Percentiles rank a stretch among this genome's conserved stretches.
Conservation (phyloP, 2,113 vertebrate genomes). For the Tragelaphus buxtoni region DNA sequence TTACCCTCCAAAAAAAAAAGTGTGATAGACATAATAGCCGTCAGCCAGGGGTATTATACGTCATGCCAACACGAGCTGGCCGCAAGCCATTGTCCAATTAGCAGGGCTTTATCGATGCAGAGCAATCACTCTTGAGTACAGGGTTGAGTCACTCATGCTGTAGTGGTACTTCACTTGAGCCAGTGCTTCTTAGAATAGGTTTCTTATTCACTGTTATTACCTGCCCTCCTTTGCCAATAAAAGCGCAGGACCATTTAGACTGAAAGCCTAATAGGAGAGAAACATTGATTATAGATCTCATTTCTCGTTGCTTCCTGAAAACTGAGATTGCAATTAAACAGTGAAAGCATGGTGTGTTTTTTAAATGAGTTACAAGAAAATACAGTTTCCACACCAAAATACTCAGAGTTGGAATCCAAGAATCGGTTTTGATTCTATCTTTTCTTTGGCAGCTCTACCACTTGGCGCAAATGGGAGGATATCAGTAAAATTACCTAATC, state of each 20-base stretch:
- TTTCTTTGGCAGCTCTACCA: slow-evolving; percentile 56
- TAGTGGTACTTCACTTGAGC: slow-evolving; percentile 77
- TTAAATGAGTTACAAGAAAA: slow-evolving; percentile 62
- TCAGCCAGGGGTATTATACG: slow-evolving; percentile 81
- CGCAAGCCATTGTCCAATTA: slow-evolving; percentile 87
- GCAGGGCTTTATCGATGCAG: slow-evolving; percentile 82
- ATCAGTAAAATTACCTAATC: slow-evolving; percentile 65
- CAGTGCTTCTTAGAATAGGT: slow-evolving; percentile 69
- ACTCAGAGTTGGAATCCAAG: slow-evolving; percentile 20
- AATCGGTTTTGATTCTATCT: slow-evolving; percentile 37
- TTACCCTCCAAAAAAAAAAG: slow-evolving; percentile 67
- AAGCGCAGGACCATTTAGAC: slow-evolving; percentile 35
- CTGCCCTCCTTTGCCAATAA: slow-evolving; percentile 66
- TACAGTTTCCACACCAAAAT: slow-evolving; percentile 47
- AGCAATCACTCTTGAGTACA: slow-evolving; percentile 81
- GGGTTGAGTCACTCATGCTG: slow-evolving; percentile 82
- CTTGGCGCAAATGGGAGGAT: slow-evolving; percentile 41
- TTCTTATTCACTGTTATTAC: slow-evolving; percentile 76
- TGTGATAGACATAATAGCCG: slow-evolving; percentile 75
- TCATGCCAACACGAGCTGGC: slow-evolving; percentile 85
- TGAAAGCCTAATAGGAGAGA: slow-evolving; percentile 47
- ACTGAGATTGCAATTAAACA: slow-evolving; percentile 30
- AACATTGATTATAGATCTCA: slow-evolving; percentile 7
- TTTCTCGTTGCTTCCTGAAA: slow-evolving; percentile 57
- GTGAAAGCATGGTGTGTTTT: slow-evolving; percentile 39